Evolutionary conservation across 64 coral and sea anemone species (phyloP), one percentile per base, ranked within the genome.

Genomic region (Astreopora myriophthalma): DNA sequence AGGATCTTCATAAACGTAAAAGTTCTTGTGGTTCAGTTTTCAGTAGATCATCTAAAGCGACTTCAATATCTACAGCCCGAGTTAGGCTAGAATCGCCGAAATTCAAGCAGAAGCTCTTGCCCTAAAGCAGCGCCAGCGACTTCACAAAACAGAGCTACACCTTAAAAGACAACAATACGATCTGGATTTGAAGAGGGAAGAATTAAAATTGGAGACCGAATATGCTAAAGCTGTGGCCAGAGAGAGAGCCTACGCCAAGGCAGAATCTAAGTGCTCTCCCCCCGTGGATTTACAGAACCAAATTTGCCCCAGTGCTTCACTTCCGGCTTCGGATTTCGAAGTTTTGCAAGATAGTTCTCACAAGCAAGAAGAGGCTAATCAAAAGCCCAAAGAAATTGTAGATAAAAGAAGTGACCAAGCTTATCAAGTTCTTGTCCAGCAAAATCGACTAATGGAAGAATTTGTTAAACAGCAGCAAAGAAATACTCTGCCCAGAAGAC

Each of bases 401-500:
- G 27, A 70, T 29, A 2, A 33, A 12, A 33, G 13, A 28, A 34
- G 26, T 29, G 67, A 70, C 67, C 67, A 70, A 28, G 67, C 27
- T 29, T 70, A 33, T 10, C 25, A 34, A 2, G 30, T 70, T 33
- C 67, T 70, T 9, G 29, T 31, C 2, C 57, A 85, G 16, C 30
- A 65, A 42, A 85, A 36, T 31, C 14, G 34, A 25, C 20, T 85
- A 23, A 48, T 85, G 34, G 52, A 85, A n/a, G 58, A 85, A 10
- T 70, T 70, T 16, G 67, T 70, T 12, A 70, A 70, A 12, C 67
- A 70, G 29, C 67, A 46, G n/a, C 36, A 75, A 23, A 75, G n/a
- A 10, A 75, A 72, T 33, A 65, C 73, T 9, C 34, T 89, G 19
- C 87, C 87, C 1, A 60, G 68, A 25, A 60, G 73, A 61, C 75